Conservation (phyloP, 2,113 vertebrate genomes). For the Mugil cephalus region DNA sequence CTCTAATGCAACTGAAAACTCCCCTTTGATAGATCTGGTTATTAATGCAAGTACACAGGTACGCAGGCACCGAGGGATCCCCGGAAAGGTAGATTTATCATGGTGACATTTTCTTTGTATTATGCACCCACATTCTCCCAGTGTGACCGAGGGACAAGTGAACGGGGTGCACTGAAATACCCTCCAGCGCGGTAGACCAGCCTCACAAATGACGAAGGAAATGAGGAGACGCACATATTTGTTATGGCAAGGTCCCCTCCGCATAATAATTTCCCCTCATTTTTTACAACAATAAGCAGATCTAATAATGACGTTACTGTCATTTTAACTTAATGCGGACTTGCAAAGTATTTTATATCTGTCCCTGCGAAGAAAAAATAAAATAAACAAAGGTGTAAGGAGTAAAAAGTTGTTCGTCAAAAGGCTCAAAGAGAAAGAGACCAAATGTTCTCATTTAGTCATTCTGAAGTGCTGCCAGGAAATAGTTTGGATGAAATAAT, state of each 20-base stretch:
- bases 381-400: slow-evolving; percentile 39
- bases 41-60: slow-evolving; percentile 85
- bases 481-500: slow-evolving; percentile 61
- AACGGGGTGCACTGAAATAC: slow-evolving; percentile 12
- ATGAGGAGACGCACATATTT: background rate
- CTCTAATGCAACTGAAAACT: slow-evolving; percentile 71
- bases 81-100: slow-evolving; percentile 85
- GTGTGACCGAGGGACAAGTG: slow-evolving; percentile 46
- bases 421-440: slow-evolving; percentile 48
- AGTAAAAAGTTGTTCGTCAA: slow-evolving; percentile 45
- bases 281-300: background rate
- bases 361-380: slow-evolving; percentile 14
- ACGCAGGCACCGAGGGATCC: slow-evolving; percentile 72
- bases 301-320: slow-evolving; percentile 33
- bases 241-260: slow-evolving; percentile 13
- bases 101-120: slow-evolving; percentile 82
- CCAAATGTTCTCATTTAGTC: slow-evolving; percentile 66
- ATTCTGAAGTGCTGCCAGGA: slow-evolving; percentile 65
- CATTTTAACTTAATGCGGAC: slow-evolving; percentile 35
- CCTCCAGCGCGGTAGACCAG: slow-evolving; percentile 26
- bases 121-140: slow-evolving; percentile 68
- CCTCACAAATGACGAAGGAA: slow-evolving; percentile 3
- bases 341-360: slow-evolving; percentile 40
- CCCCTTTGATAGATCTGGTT: slow-evolving; percentile 83
- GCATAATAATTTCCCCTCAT: slow-evolving; percentile 11